These are phyloP conservation scores for Fundulus diaphanus DNA, from an alignment of 2,797 vertebrate species.

Conservation along the genomic window DNA sequence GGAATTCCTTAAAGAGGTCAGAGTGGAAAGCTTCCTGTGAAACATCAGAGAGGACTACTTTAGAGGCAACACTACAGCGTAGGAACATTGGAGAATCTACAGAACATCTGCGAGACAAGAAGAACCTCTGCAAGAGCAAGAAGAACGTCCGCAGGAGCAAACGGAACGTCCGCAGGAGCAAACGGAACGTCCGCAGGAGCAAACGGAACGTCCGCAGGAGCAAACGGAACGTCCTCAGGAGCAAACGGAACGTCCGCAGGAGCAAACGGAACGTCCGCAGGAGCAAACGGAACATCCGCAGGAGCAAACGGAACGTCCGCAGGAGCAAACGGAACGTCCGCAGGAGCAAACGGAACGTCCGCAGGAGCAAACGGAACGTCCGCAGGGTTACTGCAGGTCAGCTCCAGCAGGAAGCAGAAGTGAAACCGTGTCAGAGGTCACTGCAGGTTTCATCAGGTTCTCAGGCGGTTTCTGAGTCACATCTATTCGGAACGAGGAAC, in stretches of 20 bases:
- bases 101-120: background rate
- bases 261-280: background rate
- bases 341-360: background rate
- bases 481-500: background rate
- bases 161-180: background rate
- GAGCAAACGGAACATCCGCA: background rate
- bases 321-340: background rate
- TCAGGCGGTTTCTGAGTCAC: background rate
- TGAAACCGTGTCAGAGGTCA: slow-evolving; percentile 17
- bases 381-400: slow-evolving; percentile 29
- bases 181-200: no score
- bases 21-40: no score
- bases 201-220: background rate
- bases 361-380: background rate
- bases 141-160: background rate
- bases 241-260: background rate
- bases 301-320: background rate
- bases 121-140: background rate
- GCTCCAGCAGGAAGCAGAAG: slow-evolving; percentile 8
- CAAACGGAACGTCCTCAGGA: background rate
- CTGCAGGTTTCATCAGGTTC: background rate
- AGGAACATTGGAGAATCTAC: background rate
- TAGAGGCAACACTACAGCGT: background rate
- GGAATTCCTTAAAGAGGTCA: no score
- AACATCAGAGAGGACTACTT: no score